Percentiles rank a stretch among this genome's conserved stretches.
Evolutionary conservation across 2,888 invertebrate genomes (phyloP).

Genomic region (Eupithecia dodoneata): DNA sequence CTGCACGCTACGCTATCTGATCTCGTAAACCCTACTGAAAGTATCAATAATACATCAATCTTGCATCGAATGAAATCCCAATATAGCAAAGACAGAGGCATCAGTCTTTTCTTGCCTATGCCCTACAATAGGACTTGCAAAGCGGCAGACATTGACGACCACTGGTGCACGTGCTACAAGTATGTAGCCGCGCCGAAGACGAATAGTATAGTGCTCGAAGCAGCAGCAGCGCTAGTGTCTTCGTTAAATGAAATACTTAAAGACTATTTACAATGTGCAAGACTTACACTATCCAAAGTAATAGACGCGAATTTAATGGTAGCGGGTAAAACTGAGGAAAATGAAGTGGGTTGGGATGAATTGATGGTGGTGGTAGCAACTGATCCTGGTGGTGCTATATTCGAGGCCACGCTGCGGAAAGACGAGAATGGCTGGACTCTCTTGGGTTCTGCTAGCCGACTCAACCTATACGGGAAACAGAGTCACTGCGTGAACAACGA

Average conservation of each 20-base stretch:
- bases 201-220: conserved; percentile 81
- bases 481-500: conserved; percentile 90
- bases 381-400: conserved; percentile 87
- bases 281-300: conserved; percentile 85
- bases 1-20: conserved; percentile 91
- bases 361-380: conserved; percentile 86
- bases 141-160: conserved; percentile 90
- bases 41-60: conserved; percentile 70
- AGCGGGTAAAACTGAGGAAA: conserved; percentile 63
- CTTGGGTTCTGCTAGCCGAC: conserved; percentile 89
- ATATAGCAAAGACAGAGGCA: conserved; percentile 81
- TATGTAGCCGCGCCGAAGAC: conserved; percentile 82
- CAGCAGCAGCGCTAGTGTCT: conserved; percentile 85
- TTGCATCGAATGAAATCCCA: conserved; percentile 59
- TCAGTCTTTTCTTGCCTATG: conserved; percentile 91
- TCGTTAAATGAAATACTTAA: conserved; percentile 86
- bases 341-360: conserved; percentile 80
- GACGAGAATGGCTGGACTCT: conserved; percentile 70
- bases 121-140: conserved; percentile 89
- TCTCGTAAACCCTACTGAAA: conserved; percentile 81
- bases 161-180: conserved; percentile 95
- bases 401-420: conserved; percentile 89
- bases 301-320: conserved; percentile 87
- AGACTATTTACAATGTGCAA: conserved; percentile 86
- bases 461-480: conserved; percentile 91